A percentile compares a stretch with the other conserved stretches of the same genome.
Conservation (phyloP, 2,113 vertebrate genomes). For the Onychorhynchus coronatus region DNA sequence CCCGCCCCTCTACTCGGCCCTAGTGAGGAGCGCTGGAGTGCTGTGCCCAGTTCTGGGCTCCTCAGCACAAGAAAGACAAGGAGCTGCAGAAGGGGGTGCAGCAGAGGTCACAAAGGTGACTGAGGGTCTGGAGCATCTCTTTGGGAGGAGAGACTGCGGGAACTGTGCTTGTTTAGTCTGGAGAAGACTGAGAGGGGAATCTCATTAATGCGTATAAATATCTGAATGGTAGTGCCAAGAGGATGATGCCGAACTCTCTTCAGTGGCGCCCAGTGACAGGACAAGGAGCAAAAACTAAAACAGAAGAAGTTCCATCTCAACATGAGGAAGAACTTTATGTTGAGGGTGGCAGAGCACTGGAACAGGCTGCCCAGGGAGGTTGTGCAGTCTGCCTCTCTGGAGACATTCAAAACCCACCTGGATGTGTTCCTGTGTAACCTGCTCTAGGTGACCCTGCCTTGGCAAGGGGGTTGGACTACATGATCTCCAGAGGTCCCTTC, state of each 20-base stretch:
- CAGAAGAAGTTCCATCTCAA: neutral
- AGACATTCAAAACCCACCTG: neutral
- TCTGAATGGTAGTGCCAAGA: neutral
- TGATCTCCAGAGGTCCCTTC: neutral
- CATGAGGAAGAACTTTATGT: neutral
- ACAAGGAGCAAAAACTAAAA: neutral
- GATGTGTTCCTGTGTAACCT: neutral
- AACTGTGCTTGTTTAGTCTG: neutral
- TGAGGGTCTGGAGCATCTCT: neutral
- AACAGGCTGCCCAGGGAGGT: neutral
- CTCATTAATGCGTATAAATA: neutral
- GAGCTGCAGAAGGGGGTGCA: neutral
- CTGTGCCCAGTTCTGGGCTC: neutral
- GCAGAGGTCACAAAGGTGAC: neutral
- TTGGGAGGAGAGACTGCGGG: neutral
- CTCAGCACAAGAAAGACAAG: too few relatives aligned
- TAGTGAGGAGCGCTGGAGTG: neutral
- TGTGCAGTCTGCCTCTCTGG: fast-evolving
- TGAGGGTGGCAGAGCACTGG: neutral
- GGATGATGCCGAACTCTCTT: neutral
- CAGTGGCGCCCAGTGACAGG: neutral
- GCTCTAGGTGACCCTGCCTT: neutral
- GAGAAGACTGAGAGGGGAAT: neutral
- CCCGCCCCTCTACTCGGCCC: neutral
- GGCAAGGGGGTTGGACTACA: too few relatives aligned